phyloP scores from a whole-genome alignment of 2,797 vertebrate species.

The Melanotaenia maccullochi region DNA sequence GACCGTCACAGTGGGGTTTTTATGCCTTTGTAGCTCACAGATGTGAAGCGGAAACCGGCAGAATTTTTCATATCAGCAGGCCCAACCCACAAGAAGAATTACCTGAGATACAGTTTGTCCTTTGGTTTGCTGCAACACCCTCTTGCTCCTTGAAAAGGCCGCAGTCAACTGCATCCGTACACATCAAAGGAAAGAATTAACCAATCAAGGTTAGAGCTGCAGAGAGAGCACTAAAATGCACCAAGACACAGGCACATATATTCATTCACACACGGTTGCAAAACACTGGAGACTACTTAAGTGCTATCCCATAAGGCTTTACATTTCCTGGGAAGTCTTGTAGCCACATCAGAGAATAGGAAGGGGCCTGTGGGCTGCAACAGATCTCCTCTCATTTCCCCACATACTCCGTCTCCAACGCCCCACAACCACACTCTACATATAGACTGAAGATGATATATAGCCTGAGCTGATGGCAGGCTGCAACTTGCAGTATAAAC shows the following conservation, averaged over 20 bases:
- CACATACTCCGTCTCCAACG: slow-evolving; percentile 65
- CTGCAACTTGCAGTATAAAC: slow-evolving; percentile 55
- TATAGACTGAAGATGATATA: slow-evolving; percentile 66
- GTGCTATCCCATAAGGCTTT: slow-evolving; percentile 72
- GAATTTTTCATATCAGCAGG: slow-evolving; percentile 19
- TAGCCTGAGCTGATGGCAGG: slow-evolving; percentile 50
- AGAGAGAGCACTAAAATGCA: slow-evolving; percentile 26
- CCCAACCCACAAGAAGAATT: slow-evolving; percentile 36
- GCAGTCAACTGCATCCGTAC: slow-evolving; percentile 35
- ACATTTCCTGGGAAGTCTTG: slow-evolving; percentile 71
- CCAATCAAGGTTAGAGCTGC: slow-evolving; percentile 16
- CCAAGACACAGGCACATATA: slow-evolving; percentile 31
- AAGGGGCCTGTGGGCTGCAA: slow-evolving; percentile 74
- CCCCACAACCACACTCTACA: slow-evolving; percentile 66
- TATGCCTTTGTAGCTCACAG: slow-evolving; percentile 25
- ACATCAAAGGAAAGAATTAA: slow-evolving; percentile 54
- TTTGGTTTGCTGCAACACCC: slow-evolving; percentile 37
- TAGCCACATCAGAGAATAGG: slow-evolving; percentile 79
- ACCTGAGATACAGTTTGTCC: slow-evolving; percentile 47
- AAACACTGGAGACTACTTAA: slow-evolving; percentile 62
- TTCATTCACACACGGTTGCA: slow-evolving; percentile 46
- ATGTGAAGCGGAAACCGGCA: slow-evolving; percentile 41
- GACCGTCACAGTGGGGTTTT: slow-evolving; percentile 38
- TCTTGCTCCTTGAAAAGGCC: slow-evolving; percentile 53
- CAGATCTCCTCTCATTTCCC: slow-evolving; percentile 78